Percentiles rank a stretch among this genome's conserved stretches.
Evolutionary conservation across 2,888 invertebrate genomes (phyloP).

Genomic region (Latheticus oryzae): DNA sequence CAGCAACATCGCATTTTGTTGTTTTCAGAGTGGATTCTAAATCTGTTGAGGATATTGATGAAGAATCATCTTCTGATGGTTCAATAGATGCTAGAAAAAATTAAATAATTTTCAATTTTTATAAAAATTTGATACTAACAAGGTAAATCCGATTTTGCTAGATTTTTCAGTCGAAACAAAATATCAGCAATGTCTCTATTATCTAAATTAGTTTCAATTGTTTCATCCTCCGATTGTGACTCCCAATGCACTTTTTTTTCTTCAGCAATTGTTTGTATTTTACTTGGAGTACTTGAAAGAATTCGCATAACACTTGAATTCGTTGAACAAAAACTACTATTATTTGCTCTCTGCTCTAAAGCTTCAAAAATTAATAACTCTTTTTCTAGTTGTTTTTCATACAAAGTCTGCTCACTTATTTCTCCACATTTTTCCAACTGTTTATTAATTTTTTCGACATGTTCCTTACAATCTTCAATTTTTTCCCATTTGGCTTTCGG

Average conservation of each 20-base stretch:
- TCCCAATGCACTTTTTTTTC: conserved; percentile 35
- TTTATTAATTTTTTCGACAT: conserved; percentile 11
- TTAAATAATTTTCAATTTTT: not conserved
- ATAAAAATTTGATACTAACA: not conserved
- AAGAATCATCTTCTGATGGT: conserved; percentile 41
- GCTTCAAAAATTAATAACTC: conserved; percentile 83
- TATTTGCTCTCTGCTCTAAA: conserved; percentile 80
- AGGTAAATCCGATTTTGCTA: too few species aligned
- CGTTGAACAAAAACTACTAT: conserved; percentile 75
- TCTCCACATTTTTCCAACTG: not conserved
- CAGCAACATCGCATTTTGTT: conserved; percentile 17
- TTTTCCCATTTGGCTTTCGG: conserved; percentile 57
- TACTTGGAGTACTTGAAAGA: conserved; percentile 57
- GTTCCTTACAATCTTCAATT: conserved; percentile 40
- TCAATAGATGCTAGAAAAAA: conserved; percentile 14
- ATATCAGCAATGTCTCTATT: conserved; percentile 16
- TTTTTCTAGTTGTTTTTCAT: conserved; percentile 61
- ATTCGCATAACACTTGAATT: conserved; percentile 61
- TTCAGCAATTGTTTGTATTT: conserved; percentile 29
- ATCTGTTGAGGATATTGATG: conserved; percentile 33
- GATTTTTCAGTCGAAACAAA: conserved; percentile 4
- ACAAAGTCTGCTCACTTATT: conserved; percentile 44
- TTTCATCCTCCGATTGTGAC: conserved; percentile 10
- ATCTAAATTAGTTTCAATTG: conserved; percentile 20
- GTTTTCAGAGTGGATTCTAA: conserved; percentile 20